Conservation (phyloP, 2,797 vertebrate species). For the Paedocypris micromegethes region DNA sequence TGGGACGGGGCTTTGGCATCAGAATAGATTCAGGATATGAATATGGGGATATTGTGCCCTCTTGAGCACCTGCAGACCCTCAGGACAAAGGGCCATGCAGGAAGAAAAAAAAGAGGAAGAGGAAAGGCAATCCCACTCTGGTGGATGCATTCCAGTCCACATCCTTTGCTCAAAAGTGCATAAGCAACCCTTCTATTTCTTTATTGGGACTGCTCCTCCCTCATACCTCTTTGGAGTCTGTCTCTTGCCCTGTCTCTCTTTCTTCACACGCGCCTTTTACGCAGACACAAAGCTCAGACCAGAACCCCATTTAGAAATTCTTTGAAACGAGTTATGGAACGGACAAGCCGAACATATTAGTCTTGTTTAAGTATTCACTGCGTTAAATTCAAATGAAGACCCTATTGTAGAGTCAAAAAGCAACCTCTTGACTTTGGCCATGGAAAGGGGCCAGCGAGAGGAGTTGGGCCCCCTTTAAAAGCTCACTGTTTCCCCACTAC, state of each 20-base stretch:
- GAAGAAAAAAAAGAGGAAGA: conserved; percentile 45
- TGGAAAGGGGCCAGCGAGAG: conserved; percentile 16
- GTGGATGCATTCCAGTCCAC: conserved; percentile 50
- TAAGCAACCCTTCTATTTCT: conserved; percentile 35
- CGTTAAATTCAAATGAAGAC: conserved; percentile 1
- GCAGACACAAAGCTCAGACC: neutral
- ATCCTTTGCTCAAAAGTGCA: conserved; percentile 48
- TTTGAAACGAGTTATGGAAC: neutral
- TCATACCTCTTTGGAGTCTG: conserved; percentile 3
- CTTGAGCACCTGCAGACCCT: conserved; percentile 66
- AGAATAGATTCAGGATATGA: conserved; percentile 73
- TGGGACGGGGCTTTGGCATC: conserved; percentile 58
- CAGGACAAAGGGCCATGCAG: conserved; percentile 56
- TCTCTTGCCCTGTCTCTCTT: neutral
- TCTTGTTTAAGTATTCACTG: neutral
- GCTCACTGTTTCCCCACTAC: conserved; percentile 42
- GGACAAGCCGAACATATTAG: neutral
- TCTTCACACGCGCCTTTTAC: conserved; percentile 5
- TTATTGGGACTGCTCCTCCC: conserved; percentile 27
- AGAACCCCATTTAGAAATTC: neutral
- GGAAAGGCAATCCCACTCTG: conserved; percentile 57
- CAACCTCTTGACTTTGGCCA: conserved; percentile 33
- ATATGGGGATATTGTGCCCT: conserved; percentile 65
- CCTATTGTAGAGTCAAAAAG: conserved; percentile 26
- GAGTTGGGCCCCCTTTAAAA: conserved; percentile 41